Evolutionary conservation across 2,797 vertebrate species (phyloP), one percentile per base, ranked within the genome.

Genomic region (Lophotriccus pileatus): DNA sequence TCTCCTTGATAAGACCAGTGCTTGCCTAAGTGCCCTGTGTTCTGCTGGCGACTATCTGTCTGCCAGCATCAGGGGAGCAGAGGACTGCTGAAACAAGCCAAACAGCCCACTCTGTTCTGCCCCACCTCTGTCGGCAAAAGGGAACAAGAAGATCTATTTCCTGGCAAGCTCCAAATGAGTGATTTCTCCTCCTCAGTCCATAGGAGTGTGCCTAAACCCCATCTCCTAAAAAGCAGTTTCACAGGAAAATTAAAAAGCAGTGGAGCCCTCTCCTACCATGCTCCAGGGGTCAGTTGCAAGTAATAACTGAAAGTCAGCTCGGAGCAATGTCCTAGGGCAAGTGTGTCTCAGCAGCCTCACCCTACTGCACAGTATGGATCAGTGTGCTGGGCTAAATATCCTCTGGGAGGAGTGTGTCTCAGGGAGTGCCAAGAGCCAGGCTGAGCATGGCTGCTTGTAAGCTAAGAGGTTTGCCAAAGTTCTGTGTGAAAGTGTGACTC

Each of bases 201-300:
- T 3, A 64, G 50, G 15, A 44, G 37, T 32, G 3, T 7, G 6
- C 23, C 15, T 2, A 2, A 13, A 66, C 2, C 12, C 4, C 22
- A 5, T 36, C n/a, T 79, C 10, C 24, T 32, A 32, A n/a, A 53
- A 52, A 60, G 47, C 18, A 34, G 30, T 22, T 69, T 74, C 14
- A 24, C 58, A 44, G 39, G 25, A 47, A 24, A 56, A 55, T 9
- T n/a, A 12, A 30, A 41, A 25, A 36, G 17, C 16, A 41, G 28
- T 25, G 64, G 41, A 60, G 27, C 7, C 10, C 25, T 55, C 41
- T 62, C 1, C 0, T 50, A 46, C 11, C 13, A 2, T 28, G 37
- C 20, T 70, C 27, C 24, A 60, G 36, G 10, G 8, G 4, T 27
- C 14, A 79, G 25, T 4, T 56, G n/a, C n/a, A 83, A 59, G 37